These are phyloP conservation scores for Hypercompe scribonia DNA, from an alignment of 2,888 invertebrate genomes.

Conservation along the genomic window DNA sequence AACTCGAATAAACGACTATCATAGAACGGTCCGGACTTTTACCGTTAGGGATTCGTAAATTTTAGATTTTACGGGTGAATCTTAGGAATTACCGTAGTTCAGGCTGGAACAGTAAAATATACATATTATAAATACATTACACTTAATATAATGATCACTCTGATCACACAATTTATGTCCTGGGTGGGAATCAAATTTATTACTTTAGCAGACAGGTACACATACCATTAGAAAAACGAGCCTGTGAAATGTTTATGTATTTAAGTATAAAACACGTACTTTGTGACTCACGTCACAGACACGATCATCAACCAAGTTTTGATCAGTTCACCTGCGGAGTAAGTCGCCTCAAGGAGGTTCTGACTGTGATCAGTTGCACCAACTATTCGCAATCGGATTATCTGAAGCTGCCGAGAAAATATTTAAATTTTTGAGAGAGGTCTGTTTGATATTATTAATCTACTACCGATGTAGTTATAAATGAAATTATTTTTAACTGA, in stretches of 20 bases:
- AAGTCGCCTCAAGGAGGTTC: neutral
- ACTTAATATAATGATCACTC: too few species aligned
- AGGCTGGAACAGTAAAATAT: too few species aligned
- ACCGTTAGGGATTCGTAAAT: too few species aligned
- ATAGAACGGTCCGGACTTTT: too few species aligned
- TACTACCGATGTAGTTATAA: neutral
- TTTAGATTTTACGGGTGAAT: too few species aligned
- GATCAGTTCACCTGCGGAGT: slow-evolving; percentile 6
- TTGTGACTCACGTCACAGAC: neutral
- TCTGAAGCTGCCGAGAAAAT: neutral
- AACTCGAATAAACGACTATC: too few species aligned
- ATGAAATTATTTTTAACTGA: neutral
- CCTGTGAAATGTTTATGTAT: neutral
- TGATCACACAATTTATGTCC: too few species aligned
- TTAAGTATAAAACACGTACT: neutral
- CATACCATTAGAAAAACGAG: neutral
- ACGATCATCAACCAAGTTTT: slow-evolving; percentile 3
- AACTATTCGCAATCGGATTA: neutral
- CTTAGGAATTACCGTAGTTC: too few species aligned
- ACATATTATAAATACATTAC: too few species aligned
- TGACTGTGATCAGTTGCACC: neutral
- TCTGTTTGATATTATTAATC: neutral
- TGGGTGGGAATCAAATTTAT: neutral
- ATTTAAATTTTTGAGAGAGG: neutral
- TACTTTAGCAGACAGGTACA: neutral